Percentiles rank a stretch among this genome's conserved stretches.
These are phyloP conservation scores for Papilio dardanus DNA, from an alignment of 1,140 invertebrate species.

Conservation along the genomic window DNA sequence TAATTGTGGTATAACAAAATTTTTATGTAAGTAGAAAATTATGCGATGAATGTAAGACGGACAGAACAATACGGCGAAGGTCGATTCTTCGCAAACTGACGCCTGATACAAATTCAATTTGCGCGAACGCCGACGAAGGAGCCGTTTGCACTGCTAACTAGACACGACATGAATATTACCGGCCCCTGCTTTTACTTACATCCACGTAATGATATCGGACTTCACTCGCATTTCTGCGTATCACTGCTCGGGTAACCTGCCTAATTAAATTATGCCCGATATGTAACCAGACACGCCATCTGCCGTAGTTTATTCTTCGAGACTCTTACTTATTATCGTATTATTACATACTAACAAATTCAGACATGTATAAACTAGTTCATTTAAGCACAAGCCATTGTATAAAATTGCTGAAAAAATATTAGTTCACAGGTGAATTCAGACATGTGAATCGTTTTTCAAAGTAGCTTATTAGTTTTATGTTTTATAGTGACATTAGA, in stretches of 20 bases:
- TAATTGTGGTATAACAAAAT: background rate
- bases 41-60: constrained; percentile 24
- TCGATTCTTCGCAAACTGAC: constrained; percentile 48
- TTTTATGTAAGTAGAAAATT: background rate
- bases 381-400: background rate
- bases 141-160: constrained; percentile 76
- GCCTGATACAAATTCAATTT: constrained; percentile 76
- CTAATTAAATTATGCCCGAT: constrained; percentile 17
- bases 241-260: background rate
- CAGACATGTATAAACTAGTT: background rate
- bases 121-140: constrained; percentile 68
- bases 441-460: background rate
- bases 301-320: background rate
- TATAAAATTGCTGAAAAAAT: background rate
- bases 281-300: constrained; percentile 23
- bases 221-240: constrained; percentile 19
- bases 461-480: background rate
- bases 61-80: constrained; percentile 39
- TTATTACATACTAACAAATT: background rate
- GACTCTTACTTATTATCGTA: background rate
- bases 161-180: constrained; percentile 65
- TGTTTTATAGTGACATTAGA: constrained; percentile 27
- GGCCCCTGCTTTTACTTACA: constrained; percentile 62
- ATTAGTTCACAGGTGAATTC: background rate
- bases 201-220: constrained; percentile 42